Percentiles rank a stretch among this genome's conserved stretches.
phyloP scores from a whole-genome alignment of 2,797 vertebrate species.

The Gambelia wislizenii region DNA sequence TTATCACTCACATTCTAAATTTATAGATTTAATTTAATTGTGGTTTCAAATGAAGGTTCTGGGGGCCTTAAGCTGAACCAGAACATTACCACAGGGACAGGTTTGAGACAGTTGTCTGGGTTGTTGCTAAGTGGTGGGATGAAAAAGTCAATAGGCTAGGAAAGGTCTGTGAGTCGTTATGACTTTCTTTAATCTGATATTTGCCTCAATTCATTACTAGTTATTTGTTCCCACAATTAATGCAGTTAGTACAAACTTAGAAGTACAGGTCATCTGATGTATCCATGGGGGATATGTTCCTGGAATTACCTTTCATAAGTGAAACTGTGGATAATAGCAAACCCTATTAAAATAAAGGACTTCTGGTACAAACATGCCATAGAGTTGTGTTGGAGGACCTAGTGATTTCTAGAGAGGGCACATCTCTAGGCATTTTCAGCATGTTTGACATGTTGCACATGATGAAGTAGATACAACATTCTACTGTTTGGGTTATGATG shows the following conservation, averaged over 20 bases:
- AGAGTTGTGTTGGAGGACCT: no score
- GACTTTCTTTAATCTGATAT: no score
- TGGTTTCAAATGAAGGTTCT: background rate
- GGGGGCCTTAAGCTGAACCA: background rate
- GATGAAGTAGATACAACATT: background rate
- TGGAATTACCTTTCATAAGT: no score
- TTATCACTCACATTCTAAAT: background rate
- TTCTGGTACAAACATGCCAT: no score
- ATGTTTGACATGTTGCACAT: background rate
- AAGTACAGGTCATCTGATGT: no score
- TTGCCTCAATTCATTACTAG: background rate
- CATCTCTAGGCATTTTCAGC: no score
- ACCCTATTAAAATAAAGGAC: no score
- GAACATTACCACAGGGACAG: background rate
- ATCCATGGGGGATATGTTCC: no score
- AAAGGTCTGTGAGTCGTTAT: no score
- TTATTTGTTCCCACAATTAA: background rate
- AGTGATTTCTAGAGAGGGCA: no score
- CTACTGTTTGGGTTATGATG: background rate
- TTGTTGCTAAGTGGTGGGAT: background rate
- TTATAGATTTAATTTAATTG: background rate
- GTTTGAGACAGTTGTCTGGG: background rate
- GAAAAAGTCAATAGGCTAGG: background rate
- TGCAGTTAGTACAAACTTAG: background rate
- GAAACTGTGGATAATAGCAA: no score